phyloP scores from a whole-genome alignment of 2,888 invertebrate genomes.

The Nemotelus pantherinus region DNA sequence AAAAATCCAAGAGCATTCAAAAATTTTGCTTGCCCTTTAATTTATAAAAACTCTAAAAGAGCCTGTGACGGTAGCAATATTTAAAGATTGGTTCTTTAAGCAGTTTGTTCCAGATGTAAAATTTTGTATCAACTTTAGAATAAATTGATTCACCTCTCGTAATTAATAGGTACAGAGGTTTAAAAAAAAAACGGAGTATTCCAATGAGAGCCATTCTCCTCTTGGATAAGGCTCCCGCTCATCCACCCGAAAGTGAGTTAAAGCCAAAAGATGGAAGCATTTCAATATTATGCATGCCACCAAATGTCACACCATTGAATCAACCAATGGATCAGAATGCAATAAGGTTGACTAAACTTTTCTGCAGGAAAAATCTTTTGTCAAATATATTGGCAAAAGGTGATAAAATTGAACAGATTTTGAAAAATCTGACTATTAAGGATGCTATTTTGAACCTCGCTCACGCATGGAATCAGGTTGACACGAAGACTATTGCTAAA shows the following conservation, averaged over 20 bases:
- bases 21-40: neutral
- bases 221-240: too few relatives aligned
- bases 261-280: conserved; percentile 38
- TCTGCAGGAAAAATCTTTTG: conserved; percentile 30
- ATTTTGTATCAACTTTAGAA: neutral
- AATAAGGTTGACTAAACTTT: conserved; percentile 46
- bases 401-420: conserved; percentile 6
- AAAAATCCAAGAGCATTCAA: neutral
- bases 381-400: conserved; percentile 18
- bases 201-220: neutral
- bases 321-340: conserved; percentile 51
- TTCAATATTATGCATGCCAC: conserved; percentile 47
- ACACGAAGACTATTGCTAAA: conserved; percentile 17
- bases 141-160: conserved; percentile 1
- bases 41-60: neutral
- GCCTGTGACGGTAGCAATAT: neutral
- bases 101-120: neutral
- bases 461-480: conserved; percentile 20
- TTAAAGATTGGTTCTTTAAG: neutral
- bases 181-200: neutral
- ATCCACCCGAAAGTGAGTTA: neutral
- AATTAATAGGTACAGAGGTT: conserved; percentile 7
- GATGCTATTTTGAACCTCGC: neutral
- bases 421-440: neutral
- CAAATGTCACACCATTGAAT: conserved; percentile 47